Evolutionary conservation across 92 coral and sea anemone genomes (phyloP), one percentile per base, ranked within the genome.

Genomic region (Phenganax subtilis): DNA sequence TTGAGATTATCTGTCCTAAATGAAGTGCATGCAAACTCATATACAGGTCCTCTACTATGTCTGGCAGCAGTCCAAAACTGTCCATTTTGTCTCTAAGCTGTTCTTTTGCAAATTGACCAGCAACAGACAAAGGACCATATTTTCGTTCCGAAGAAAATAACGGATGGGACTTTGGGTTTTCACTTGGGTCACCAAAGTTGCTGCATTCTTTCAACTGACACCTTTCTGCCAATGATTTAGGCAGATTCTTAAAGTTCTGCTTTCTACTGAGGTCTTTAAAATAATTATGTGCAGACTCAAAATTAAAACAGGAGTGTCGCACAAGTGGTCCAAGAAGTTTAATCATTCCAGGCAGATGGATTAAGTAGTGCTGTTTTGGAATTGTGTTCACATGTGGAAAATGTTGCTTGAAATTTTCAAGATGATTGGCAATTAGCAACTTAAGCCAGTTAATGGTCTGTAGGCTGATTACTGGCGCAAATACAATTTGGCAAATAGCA

Each of bases 211-310:
- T 64, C 3, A 64, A 17, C 37, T 64, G 70, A 17, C 9, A 44
- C 0, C 70, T 1, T 44, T 64, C 30, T 0, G 70, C 70, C 0
- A 64, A 11, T n/a, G 70, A 64, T 11, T 20, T 8, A 17, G 70
- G 37, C 30, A 64, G 30, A 7, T 64, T 64, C 75, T 71, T 71
- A 15, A 71, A 71, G 31, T 71, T 81, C 57, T 81, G 84, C 76
- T 81, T 81, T 10, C 77, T 28, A 47, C 68, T 77, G 20, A 81
- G 9, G 55, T 81, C 84, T 54, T 81, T 81, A 51, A 81, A 81
- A 54, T 64, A 81, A 66, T 69, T 37, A 31, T 71, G 75, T 3
- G 75, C 75, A 31, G 75, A 64, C 20, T 64, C 70, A 17, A 64
- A 64, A 11, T 37, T 17, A 12, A 64, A 64, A 7, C 70, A 64